Evolutionary conservation across 2,113 vertebrate species (phyloP).

Genomic region (Athene noctua): DNA sequence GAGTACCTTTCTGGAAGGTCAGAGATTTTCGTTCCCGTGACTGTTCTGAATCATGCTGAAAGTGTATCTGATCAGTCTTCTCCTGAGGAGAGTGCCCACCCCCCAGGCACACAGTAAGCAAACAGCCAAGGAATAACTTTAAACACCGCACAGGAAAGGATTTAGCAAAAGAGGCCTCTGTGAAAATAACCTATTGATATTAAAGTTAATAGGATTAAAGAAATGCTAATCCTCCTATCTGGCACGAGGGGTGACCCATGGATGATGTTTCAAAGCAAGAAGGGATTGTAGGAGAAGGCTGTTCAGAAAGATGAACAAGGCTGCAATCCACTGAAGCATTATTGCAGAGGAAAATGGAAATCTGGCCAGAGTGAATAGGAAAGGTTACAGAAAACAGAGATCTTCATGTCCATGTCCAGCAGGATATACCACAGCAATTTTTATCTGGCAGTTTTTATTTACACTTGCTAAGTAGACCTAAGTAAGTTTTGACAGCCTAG

Average conservation of each 20-base stretch:
- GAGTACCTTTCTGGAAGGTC: neutral
- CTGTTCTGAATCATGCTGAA: neutral
- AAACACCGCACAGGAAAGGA: neutral
- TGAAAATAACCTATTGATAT: conserved; percentile 43
- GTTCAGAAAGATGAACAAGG: neutral
- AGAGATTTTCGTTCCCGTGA: neutral
- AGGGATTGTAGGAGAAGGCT: neutral
- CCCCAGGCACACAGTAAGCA: neutral
- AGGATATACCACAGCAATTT: neutral
- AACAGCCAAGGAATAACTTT: neutral
- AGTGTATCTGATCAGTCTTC: neutral
- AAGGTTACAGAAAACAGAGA: neutral
- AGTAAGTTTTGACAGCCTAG: neutral
- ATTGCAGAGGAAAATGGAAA: neutral
- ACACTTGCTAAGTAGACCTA: neutral
- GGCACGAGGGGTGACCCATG: neutral
- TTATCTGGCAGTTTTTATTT: neutral
- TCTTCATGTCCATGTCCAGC: neutral
- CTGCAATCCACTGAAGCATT: neutral
- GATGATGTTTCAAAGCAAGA: conserved; percentile 10
- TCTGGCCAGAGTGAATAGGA: neutral
- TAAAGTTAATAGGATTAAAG: conserved; percentile 51
- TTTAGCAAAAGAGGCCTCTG: neutral
- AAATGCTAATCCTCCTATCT: conserved; percentile 42
- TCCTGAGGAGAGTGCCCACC: neutral